Evolutionary conservation across 2,888 invertebrate species (phyloP).

Genomic region (Drosophila picticornis): DNA sequence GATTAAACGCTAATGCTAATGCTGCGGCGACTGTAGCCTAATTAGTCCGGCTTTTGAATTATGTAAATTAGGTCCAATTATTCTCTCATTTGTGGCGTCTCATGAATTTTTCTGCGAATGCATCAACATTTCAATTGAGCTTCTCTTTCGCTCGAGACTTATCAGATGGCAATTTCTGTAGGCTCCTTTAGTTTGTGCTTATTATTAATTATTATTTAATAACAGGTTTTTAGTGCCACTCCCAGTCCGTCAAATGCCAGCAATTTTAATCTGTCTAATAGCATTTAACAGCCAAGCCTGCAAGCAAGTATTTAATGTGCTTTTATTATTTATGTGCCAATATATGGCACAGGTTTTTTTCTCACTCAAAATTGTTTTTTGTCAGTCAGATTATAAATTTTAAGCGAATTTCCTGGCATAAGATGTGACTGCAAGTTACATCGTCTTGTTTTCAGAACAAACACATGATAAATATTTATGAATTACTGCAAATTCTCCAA

Average conservation of each 20-base stretch:
- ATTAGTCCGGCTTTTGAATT: slow-evolving; percentile 54
- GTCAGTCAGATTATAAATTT: too few species aligned
- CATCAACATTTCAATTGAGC: neutral
- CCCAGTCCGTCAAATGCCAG: slow-evolving; percentile 21
- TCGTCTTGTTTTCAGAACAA: neutral
- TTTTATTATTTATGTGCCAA: slow-evolving; percentile 7
- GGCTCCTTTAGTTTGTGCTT: slow-evolving; percentile 49
- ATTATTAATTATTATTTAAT: slow-evolving; percentile 28
- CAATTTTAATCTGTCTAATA: slow-evolving; percentile 31
- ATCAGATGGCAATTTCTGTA: slow-evolving; percentile 4
- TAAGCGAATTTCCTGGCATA: neutral
- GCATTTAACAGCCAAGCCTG: slow-evolving; percentile 15
- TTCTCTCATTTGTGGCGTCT: neutral
- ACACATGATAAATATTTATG: slow-evolving; percentile 29
- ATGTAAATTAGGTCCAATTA: slow-evolving; percentile 4
- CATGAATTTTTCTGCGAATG: neutral
- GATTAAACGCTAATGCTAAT: slow-evolving; percentile 40
- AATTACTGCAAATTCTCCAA: neutral
- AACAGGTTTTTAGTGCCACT: slow-evolving; percentile 29
- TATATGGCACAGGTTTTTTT: neutral
- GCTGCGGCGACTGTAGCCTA: slow-evolving; percentile 43
- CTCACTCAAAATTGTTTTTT: slow-evolving; percentile 2
- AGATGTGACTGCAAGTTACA: neutral
- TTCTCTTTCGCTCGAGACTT: neutral
- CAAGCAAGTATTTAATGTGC: neutral